Evolutionary conservation across 92 coral and sea anemone species (phyloP).

Genomic region (Siderastrea siderea): DNA sequence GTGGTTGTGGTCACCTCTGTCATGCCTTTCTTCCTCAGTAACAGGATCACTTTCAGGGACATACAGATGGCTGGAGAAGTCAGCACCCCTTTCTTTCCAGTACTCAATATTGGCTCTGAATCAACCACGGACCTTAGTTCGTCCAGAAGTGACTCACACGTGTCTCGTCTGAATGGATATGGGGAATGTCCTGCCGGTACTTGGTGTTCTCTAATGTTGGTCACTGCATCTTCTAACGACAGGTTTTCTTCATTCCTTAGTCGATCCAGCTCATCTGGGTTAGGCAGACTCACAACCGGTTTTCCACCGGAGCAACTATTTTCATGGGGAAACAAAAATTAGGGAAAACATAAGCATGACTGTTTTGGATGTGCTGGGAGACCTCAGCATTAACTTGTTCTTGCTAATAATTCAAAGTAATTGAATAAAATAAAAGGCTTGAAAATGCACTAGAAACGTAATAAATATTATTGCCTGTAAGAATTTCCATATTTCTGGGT

Average conservation of each 20-base stretch:
- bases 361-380: too few species aligned
- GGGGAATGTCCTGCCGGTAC: slow-evolving; percentile 65
- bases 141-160: slow-evolving; percentile 52
- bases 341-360: too few species aligned
- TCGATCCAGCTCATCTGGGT: slow-evolving; percentile 41
- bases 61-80: slow-evolving; percentile 40
- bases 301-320: slow-evolving; percentile 58
- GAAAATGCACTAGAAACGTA: too few species aligned
- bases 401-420: too few species aligned
- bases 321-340: too few species aligned
- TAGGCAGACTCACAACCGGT: slow-evolving; percentile 12
- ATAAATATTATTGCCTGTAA: too few species aligned
- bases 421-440: too few species aligned
- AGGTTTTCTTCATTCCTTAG: slow-evolving; percentile 23
- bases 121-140: slow-evolving; percentile 53
- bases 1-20: slow-evolving; percentile 77
- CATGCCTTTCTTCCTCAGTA: slow-evolving; percentile 61
- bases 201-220: slow-evolving; percentile 26
- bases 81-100: slow-evolving; percentile 55
- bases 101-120: slow-evolving; percentile 20
- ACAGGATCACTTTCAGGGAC: slow-evolving; percentile 64
- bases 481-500: too few species aligned
- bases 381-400: too few species aligned
- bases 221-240: slow-evolving; percentile 40
- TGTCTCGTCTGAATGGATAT: slow-evolving; percentile 53